Evolutionary conservation across 1,140 invertebrate genomes (phyloP), one percentile per base, ranked within the genome.

Genomic region (Drosophila guanche): DNA sequence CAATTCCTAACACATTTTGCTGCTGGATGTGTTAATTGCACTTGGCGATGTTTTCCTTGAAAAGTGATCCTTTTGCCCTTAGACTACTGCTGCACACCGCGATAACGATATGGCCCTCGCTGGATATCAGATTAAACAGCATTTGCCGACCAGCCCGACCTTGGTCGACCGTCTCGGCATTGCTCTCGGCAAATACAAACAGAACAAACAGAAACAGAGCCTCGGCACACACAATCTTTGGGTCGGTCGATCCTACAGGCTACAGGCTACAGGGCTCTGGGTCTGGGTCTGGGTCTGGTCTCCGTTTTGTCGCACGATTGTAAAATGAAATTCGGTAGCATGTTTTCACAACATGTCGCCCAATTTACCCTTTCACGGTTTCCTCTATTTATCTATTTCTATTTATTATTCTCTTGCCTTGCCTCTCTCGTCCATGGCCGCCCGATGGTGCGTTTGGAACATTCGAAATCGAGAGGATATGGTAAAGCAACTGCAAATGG

Each of bases 341-440:
- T 86, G 81, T 86, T 86, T 86, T 86, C 73, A 77, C 81, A 86
- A 86, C 81, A 86, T 86, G 81, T 86, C 81, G 81, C 81, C 68
- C 78, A 86, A 81, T 86, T 86, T 86, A 86, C 81, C 74, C 81
- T 81, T 86, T 81, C 78, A 86, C 77, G 68, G 81, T 74, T 86
- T 73, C 4, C 45, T 53, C 66, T 58, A 53, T 76, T 76, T 57
- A 71, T 67, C 57, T 61, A 47, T 27, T 43, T 68, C 25, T 42
- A 73, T 73, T 63, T 52, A 45, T 54, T 40, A 40, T 53, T 52
- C 50, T 70, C 20, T 57, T 58, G 16, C 43, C 25, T 45, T 71
- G 46, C 59, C 59, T 20, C 16, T 53, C 43, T 62, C 55, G 40
- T 23, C 22, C 20, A 14, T 4, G 20, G 0, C 2, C 20, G 0